Conservation (phyloP, 2,113 vertebrate species). For the Piliocolobus tephrosceles region DNA sequence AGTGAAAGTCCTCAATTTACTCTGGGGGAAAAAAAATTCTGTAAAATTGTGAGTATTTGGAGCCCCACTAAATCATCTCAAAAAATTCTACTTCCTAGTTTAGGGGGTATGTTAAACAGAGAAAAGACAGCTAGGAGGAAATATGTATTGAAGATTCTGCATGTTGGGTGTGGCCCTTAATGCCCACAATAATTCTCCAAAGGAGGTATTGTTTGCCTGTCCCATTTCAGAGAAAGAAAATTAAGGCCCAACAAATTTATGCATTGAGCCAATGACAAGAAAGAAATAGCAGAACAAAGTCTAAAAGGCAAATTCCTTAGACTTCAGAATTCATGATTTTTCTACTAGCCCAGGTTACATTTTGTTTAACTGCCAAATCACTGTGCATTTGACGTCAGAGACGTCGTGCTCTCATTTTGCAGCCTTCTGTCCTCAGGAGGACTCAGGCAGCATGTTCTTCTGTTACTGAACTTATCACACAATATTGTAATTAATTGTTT, state of each 20-base stretch:
- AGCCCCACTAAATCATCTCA: neutral
- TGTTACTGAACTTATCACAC: neutral
- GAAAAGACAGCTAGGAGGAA: neutral
- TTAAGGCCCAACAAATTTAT: neutral
- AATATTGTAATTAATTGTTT: neutral
- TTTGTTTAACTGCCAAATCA: neutral
- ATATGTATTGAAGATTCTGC: neutral
- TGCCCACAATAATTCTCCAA: neutral
- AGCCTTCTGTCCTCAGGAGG: neutral
- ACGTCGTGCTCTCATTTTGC: rapidly evolving
- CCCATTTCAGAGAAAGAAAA: neutral
- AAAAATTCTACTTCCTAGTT: neutral
- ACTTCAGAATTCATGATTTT: neutral
- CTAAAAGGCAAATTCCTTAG: neutral
- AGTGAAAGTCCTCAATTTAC: neutral
- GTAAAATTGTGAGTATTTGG: neutral
- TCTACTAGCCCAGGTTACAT: neutral
- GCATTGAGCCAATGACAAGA: neutral
- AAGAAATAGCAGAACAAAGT: neutral
- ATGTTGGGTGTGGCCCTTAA: neutral
- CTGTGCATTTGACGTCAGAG: neutral
- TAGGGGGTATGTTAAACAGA: neutral
- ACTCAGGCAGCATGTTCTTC: neutral
- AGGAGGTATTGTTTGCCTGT: neutral
- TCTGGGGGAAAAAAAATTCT: neutral